phyloP scores from a whole-genome alignment of 2,888 invertebrate species.

The Conistra vaccinii region DNA sequence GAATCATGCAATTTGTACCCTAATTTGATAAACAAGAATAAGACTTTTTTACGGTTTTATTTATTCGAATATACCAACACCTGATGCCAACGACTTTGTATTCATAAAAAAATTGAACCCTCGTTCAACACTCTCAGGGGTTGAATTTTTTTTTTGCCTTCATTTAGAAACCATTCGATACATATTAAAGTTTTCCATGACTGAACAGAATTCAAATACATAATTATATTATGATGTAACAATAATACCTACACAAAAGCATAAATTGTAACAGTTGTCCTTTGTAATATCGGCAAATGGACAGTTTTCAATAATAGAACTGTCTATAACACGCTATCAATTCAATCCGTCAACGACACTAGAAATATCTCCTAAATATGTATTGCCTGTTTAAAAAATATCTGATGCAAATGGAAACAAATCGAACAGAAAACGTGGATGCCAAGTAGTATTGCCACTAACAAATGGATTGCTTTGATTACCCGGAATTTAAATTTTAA shows the following conservation, averaged over 20 bases:
- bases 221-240: constrained; percentile 12
- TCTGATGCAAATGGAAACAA: not conserved
- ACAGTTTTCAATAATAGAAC: constrained; percentile 28
- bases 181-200: not conserved
- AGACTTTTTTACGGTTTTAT: not conserved
- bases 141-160: not conserved
- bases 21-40: constrained; percentile 26
- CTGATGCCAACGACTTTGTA: not conserved
- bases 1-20: constrained; percentile 15
- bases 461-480: not conserved
- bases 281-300: constrained; percentile 14
- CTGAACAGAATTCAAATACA: not conserved
- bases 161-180: not conserved
- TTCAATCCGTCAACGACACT: constrained; percentile 9
- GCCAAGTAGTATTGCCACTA: not conserved
- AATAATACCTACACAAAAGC: constrained; percentile 1
- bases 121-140: not conserved
- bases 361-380: not conserved
- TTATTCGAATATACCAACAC: not conserved
- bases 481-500: not conserved
- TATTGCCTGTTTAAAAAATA: not conserved
- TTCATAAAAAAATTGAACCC: not conserved
- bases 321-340: constrained; percentile 26
- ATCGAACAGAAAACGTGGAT: not conserved
- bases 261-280: constrained; percentile 20